Evolutionary conservation across 1,140 invertebrate genomes (phyloP), one percentile per base, ranked within the genome.

Genomic region (Drosophila varians): DNA sequence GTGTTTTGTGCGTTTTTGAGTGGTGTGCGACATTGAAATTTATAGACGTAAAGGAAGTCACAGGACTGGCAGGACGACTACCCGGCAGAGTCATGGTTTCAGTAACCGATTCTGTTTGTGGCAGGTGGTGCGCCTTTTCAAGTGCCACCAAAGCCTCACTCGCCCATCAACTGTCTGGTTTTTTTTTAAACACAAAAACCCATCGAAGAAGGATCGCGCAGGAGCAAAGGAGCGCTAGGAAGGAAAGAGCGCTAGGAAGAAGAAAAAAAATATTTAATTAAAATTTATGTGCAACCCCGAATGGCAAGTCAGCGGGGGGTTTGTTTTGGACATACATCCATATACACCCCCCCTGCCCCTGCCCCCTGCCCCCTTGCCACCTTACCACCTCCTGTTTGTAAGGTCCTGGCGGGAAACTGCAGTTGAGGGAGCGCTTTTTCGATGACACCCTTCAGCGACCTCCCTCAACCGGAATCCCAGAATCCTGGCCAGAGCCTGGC

Each of bases 251-350:
- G n/a, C n/a, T n/a, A n/a, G n/a, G n/a, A n/a, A n/a, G n/a, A n/a
- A n/a, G n/a, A 38, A 18, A 42, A 80, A 74, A 87, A 87, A 87
- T 86, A 87, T 86, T 86, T 86, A 87, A 86, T 86, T 86, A 86
- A 86, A 86, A 86, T 87, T 86, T 87, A 86, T 86, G 77, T 76
- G 60, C 74, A 87, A 86, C 79, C 79, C 79, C 66, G 21, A 51
- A 38, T 31, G 28, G 28, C 28, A 31, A 56, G 51, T 34, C 60
- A 47, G 56, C 51, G 69, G 48, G 77, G 14, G 38, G 14, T 18
- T 42, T 61, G 75, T 38, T 38, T 38, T 38, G 36, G 36, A 14
- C 6, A 12, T n/a, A n/a, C n/a, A n/a, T n/a, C n/a, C n/a, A n/a
- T n/a, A n/a, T n/a, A n/a, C n/a, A n/a, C n/a, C n/a, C n/a, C n/a